Conservation (phyloP, 1,140 invertebrate genomes). For the Drosophila kikkawai region DNA sequence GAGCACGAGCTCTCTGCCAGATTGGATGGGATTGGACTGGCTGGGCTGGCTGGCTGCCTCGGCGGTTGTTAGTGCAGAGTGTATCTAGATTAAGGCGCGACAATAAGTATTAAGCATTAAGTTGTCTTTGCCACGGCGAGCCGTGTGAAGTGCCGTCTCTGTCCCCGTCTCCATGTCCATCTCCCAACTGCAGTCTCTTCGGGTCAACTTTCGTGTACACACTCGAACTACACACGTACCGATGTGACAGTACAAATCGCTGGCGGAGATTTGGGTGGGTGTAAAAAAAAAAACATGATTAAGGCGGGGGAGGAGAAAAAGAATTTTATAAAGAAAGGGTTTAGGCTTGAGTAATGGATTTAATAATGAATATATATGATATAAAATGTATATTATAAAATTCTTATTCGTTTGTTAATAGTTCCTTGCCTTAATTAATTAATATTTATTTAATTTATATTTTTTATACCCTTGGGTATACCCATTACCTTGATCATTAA, state of each 20-base stretch:
- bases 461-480: too few species aligned
- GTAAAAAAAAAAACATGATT: background rate
- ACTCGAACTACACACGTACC: conserved; percentile 26
- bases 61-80: conserved; percentile 72
- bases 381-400: too few species aligned
- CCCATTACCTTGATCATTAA: too few species aligned
- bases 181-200: conserved; percentile 16
- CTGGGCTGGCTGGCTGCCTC: conserved; percentile 21
- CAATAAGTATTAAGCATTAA: conserved; percentile 82
- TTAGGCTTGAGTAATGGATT: background rate
- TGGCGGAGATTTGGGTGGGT: conserved; percentile 29
- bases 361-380: too few species aligned
- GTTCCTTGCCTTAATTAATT: too few species aligned
- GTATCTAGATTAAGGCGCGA: conserved; percentile 84
- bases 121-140: conserved; percentile 70
- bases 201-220: conserved; percentile 35
- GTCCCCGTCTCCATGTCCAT: conserved; percentile 18
- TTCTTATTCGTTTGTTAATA: too few species aligned
- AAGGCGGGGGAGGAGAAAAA: background rate
- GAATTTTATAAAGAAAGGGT: background rate
- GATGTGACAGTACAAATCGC: conserved; percentile 49
- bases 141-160: conserved; percentile 73
- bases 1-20: conserved; percentile 64
- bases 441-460: too few species aligned
- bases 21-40: conserved; percentile 46